Evolutionary conservation across 2,113 vertebrate species (phyloP).

Genomic region (Pedetes capensis): DNA sequence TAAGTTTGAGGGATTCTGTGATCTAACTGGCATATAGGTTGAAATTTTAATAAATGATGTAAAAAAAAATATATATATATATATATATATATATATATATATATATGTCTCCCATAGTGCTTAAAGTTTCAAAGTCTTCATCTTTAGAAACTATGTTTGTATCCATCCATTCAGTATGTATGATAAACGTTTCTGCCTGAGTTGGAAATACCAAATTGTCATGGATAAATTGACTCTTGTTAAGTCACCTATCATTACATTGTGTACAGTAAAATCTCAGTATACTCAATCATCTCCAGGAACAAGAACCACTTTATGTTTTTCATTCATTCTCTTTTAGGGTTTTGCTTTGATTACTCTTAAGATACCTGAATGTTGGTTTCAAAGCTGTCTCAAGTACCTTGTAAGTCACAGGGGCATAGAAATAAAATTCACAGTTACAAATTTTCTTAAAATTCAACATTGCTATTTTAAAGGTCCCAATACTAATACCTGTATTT

Average conservation of each 20-base stretch:
- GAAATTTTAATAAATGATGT: background rate
- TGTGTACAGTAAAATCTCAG: background rate
- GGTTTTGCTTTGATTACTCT: constrained; percentile 31
- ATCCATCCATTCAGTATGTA: background rate
- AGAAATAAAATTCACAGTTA: background rate
- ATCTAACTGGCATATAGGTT: background rate
- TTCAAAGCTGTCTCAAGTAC: background rate
- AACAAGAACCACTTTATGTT: background rate
- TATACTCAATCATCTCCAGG: background rate
- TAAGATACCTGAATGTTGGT: background rate
- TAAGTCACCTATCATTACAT: background rate
- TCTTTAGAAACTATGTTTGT: background rate
- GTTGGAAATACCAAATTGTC: background rate
- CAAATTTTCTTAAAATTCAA: background rate
- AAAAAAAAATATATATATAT: too few relatives aligned
- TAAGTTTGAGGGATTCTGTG: background rate
- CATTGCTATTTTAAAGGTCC: background rate
- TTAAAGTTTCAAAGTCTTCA: background rate
- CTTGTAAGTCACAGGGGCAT: background rate
- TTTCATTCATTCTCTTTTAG: background rate
- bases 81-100: too few relatives aligned
- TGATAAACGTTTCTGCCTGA: constrained; percentile 3
- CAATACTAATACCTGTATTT: background rate
- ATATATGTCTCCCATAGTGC: background rate
- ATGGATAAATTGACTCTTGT: background rate